These are phyloP conservation scores for Zosterops japonicus DNA, from an alignment of 2,113 vertebrate species.

Conservation along the genomic window DNA sequence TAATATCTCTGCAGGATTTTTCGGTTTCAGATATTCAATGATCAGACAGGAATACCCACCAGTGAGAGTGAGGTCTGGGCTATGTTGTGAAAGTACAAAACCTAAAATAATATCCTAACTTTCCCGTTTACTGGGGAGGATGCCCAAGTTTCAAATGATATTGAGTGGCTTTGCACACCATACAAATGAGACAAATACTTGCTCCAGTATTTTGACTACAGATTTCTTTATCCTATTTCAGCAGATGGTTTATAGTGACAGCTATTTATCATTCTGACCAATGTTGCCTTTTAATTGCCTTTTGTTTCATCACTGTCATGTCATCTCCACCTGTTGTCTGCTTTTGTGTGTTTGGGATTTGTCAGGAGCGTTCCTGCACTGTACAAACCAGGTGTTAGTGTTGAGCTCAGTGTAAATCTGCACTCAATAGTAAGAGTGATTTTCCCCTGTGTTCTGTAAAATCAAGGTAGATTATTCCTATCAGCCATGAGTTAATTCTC, in stretches of 20 bases:
- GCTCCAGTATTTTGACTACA: background rate
- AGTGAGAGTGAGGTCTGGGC: background rate
- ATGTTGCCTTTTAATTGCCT: background rate
- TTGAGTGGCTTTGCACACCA: background rate
- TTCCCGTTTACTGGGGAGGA: background rate
- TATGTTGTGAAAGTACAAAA: background rate
- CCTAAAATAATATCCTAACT: background rate
- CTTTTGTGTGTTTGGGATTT: background rate
- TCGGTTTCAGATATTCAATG: background rate
- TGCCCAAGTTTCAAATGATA: background rate
- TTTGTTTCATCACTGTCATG: background rate
- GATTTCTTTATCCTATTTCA: background rate
- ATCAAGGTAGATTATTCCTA: background rate
- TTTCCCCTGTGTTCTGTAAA: background rate
- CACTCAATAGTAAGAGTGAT: accelerated
- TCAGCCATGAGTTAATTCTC: background rate
- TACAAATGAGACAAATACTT: background rate
- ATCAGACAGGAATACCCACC: background rate
- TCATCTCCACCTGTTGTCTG: background rate
- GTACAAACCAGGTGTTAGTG: background rate
- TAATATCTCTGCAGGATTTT: background rate
- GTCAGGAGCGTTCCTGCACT: background rate
- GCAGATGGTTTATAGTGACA: background rate
- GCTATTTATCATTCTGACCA: background rate
- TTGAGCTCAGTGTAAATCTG: background rate